phyloP scores from a whole-genome alignment of 1,140 invertebrate species.

The Heliconius melpomene region DNA sequence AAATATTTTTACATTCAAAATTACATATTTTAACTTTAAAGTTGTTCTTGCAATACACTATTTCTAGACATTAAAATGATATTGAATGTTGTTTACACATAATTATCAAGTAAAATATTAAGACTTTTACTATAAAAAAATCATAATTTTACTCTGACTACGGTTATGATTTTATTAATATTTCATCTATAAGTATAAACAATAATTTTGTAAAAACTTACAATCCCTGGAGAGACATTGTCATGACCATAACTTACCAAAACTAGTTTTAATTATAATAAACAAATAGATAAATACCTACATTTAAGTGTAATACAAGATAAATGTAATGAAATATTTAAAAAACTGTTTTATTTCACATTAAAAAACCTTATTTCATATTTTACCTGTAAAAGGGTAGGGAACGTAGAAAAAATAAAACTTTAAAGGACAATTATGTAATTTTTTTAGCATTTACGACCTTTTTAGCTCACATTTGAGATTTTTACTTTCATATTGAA shows the following conservation, averaged over 20 bases:
- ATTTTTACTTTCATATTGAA: no score
- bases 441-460: no score
- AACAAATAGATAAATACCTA: not conserved
- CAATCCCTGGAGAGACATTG: not conserved
- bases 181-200: not conserved
- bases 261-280: slow-evolving; percentile 6
- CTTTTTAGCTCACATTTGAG: no score
- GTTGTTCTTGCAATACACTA: not conserved
- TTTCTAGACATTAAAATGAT: not conserved
- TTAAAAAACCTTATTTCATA: not conserved
- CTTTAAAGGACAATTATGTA: no score
- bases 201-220: slow-evolving; percentile 10
- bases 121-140: not conserved
- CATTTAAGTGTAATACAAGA: not conserved
- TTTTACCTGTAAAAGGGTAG: not conserved
- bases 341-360: not conserved
- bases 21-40: not conserved
- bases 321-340: not conserved
- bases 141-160: not conserved
- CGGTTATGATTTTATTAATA: not conserved
- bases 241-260: slow-evolving; percentile 6
- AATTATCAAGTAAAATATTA: not conserved
- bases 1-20: not conserved
- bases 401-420: no score
- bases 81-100: not conserved